Conservation (phyloP, 2,888 invertebrate genomes). For the Epinotia nisella region DNA sequence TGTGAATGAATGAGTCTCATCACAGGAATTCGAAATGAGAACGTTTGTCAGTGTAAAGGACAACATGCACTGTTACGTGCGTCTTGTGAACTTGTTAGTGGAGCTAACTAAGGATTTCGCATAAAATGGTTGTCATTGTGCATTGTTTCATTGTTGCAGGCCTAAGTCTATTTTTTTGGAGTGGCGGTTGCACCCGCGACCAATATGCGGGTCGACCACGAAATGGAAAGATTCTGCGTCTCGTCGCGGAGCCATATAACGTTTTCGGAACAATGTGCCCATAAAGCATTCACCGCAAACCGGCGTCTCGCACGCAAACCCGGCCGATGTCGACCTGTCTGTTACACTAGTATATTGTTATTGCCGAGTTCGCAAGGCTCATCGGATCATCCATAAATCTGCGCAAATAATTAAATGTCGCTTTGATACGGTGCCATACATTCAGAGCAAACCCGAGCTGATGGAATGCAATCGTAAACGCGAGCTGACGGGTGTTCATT, state of each 20-base stretch:
- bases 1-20: conserved; percentile 84
- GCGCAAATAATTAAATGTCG: conserved; percentile 13
- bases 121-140: conserved; percentile 24
- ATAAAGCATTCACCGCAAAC: conserved; percentile 79
- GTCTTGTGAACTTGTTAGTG: conserved; percentile 20
- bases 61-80: conserved; percentile 57
- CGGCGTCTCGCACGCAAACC: conserved; percentile 54
- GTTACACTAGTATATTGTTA: conserved; percentile 43
- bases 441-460: conserved; percentile 51
- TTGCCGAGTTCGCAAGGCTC: conserved; percentile 5
- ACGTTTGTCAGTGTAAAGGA: conserved; percentile 62
- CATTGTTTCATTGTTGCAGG: conserved; percentile 28
- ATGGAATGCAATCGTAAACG: conserved; percentile 70
- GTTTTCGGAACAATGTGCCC: conserved; percentile 75
- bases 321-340: conserved; percentile 50
- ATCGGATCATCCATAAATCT: conserved; percentile 17
- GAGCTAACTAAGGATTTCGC: conserved; percentile 30
- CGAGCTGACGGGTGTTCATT: conserved; percentile 65
- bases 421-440: conserved; percentile 42
- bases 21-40: conserved; percentile 74
- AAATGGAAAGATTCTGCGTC: conserved; percentile 69
- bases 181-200: conserved; percentile 58
- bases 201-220: conserved; percentile 80
- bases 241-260: conserved; percentile 61
- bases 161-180: conserved; percentile 32